Conservation (phyloP, 2,797 vertebrate species). For the Sphaeramia orbicularis region DNA sequence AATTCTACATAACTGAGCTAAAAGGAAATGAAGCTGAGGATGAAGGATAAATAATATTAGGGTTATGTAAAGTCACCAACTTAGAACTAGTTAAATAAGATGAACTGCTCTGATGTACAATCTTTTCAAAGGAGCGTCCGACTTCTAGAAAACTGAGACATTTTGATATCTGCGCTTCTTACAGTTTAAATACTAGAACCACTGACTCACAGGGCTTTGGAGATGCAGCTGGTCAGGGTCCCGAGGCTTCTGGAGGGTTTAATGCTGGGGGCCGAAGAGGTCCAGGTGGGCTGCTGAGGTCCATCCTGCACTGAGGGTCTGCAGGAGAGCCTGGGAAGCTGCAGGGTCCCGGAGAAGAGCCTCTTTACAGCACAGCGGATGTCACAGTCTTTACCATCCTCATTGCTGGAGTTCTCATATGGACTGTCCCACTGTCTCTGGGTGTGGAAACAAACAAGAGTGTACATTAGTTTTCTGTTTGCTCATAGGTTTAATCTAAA, state of each 20-base stretch:
- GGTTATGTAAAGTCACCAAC: too few relatives aligned
- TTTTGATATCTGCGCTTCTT: neutral
- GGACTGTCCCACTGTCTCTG: constrained; percentile 80
- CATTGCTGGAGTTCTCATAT: constrained; percentile 48
- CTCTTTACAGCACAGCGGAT: constrained; percentile 76
- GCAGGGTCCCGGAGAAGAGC: constrained; percentile 84
- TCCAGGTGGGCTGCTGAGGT: constrained; percentile 9
- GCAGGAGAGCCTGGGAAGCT: constrained; percentile 84
- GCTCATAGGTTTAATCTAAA: too few relatives aligned
- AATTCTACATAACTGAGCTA: too few relatives aligned
- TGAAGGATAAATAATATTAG: too few relatives aligned
- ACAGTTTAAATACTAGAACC: neutral
- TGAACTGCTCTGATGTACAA: too few relatives aligned
- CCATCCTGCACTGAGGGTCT: constrained; percentile 60
- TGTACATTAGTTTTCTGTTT: neutral
- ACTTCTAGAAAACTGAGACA: too few relatives aligned
- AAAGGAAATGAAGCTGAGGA: too few relatives aligned
- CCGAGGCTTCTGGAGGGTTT: constrained; percentile 78
- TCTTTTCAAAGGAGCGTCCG: too few relatives aligned
- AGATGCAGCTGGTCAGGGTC: constrained; percentile 65
- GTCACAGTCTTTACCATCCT: constrained; percentile 25
- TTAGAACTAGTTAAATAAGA: too few relatives aligned
- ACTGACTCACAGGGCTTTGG: constrained; percentile 64
- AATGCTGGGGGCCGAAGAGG: constrained; percentile 58
- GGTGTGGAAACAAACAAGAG: constrained; percentile 1